These are phyloP conservation scores for Eciton burchellii DNA, from an alignment of 1,140 invertebrate species.

Conservation along the genomic window DNA sequence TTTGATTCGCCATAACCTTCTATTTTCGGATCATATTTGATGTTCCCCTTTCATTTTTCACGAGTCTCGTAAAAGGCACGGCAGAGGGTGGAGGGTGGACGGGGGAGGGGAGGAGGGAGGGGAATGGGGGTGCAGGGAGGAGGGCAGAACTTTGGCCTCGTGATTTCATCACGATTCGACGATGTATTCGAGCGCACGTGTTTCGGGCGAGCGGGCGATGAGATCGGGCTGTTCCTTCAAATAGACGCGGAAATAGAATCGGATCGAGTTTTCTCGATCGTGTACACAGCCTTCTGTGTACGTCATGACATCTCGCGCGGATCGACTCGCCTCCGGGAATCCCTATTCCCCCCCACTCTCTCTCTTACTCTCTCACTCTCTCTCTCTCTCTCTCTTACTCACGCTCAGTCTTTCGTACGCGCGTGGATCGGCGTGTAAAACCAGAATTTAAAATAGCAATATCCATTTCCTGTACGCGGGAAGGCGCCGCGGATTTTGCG, in stretches of 20 bases:
- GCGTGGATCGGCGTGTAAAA: constrained; percentile 30
- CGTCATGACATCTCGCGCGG: constrained; percentile 63
- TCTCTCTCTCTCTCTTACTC: too few relatives aligned
- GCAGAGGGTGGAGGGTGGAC: too few relatives aligned
- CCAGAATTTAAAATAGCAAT: constrained; percentile 49
- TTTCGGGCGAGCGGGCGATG: constrained; percentile 26
- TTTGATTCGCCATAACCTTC: constrained; percentile 34
- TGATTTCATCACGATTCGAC: constrained; percentile 45
- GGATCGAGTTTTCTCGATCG: constrained; percentile 36
- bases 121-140: too few relatives aligned
- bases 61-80: constrained; percentile 6
- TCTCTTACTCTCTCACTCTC: too few relatives aligned
- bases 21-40: constrained; percentile 48
- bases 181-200: constrained; percentile 27
- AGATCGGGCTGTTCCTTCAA: constrained; percentile 47
- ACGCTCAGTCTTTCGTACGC: background rate
- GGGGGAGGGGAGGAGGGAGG: too few relatives aligned
- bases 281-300: background rate
- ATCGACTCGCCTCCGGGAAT: constrained; percentile 36
- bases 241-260: constrained; percentile 58
- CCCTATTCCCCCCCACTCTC: background rate
- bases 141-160: constrained; percentile 1
- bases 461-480: constrained; percentile 23
- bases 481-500: too few relatives aligned
- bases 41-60: constrained; percentile 44